Conservation (phyloP, 1,140 invertebrate species). For the Pectinophora gossypiella region DNA sequence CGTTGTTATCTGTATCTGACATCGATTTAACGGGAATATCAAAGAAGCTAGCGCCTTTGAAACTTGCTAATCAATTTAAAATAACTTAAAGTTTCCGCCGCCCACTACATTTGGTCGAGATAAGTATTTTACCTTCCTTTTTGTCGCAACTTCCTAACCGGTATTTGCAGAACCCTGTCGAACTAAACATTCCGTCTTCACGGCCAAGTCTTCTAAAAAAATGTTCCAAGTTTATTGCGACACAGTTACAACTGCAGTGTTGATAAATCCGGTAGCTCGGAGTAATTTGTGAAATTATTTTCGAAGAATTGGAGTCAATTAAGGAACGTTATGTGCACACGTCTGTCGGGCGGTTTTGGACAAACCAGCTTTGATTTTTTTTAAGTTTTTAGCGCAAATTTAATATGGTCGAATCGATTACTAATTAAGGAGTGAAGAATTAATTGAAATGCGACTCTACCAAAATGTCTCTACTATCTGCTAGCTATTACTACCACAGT, state of each 20-base stretch:
- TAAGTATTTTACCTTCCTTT: slow-evolving; percentile 33
- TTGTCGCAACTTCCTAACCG: slow-evolving; percentile 37
- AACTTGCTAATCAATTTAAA: neutral
- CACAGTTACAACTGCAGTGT: slow-evolving; percentile 43
- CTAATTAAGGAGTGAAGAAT: too few species aligned
- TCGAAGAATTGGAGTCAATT: slow-evolving; percentile 68
- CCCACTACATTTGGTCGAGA: slow-evolving; percentile 34
- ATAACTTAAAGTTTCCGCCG: slow-evolving; percentile 24
- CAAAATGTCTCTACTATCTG: too few species aligned
- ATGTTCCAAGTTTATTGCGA: slow-evolving; percentile 20
- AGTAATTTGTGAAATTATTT: slow-evolving; percentile 74
- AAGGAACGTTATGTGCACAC: neutral
- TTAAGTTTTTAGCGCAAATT: too few species aligned
- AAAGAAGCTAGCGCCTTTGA: neutral
- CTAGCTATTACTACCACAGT: too few species aligned
- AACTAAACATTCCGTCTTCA: slow-evolving; percentile 2
- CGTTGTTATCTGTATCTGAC: neutral
- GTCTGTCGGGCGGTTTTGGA: neutral
- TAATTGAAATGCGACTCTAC: too few species aligned
- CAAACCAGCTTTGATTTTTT: too few species aligned
- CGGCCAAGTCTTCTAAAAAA: neutral
- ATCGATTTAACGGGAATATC: neutral
- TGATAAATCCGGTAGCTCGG: slow-evolving; percentile 68
- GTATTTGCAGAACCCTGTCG: slow-evolving; percentile 40
- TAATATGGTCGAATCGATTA: too few species aligned